These are phyloP conservation scores for Vulpes vulpes DNA, from an alignment of 2,113 vertebrate genomes.

Conservation along the genomic window DNA sequence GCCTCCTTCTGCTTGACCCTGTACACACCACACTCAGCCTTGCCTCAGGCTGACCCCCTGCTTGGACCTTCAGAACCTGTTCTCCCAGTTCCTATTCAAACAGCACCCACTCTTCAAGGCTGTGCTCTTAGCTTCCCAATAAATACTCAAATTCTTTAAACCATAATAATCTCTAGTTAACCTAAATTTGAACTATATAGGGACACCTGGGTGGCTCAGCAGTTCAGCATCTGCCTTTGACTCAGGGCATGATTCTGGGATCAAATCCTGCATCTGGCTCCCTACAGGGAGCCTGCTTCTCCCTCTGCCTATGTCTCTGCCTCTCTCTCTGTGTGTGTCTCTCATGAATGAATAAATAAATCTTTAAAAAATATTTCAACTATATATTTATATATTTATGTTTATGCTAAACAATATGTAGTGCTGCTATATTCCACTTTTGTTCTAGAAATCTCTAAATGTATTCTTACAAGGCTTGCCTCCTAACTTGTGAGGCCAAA, in stretches of 20 bases:
- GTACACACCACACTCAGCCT: not conserved
- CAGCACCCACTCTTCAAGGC: not conserved
- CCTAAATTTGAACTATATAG: slow-evolving; percentile 27
- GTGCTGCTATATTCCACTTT: not conserved
- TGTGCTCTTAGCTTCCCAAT: not conserved
- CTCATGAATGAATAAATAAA: no score
- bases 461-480: slow-evolving; percentile 3
- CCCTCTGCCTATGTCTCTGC: no score
- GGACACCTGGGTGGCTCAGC: no score
- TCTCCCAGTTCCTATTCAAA: slow-evolving; percentile 46
- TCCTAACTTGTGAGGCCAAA: slow-evolving; percentile 49
- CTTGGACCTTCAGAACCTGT: slow-evolving; percentile 16
- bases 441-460: slow-evolving; percentile 5
- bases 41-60: slow-evolving; percentile 13
- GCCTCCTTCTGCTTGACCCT: not conserved
- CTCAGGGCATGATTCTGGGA: no score
- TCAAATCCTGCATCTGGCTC: no score
- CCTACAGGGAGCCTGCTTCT: no score
- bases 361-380: no score
- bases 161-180: slow-evolving; percentile 48
- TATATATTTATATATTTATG: not conserved
- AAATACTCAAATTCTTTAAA: slow-evolving; percentile 34
- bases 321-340: no score
- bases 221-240: no score
- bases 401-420: slow-evolving; percentile 33